Conservation (phyloP, 2,797 vertebrate genomes). For the Neosilurus hyrtlii region DNA sequence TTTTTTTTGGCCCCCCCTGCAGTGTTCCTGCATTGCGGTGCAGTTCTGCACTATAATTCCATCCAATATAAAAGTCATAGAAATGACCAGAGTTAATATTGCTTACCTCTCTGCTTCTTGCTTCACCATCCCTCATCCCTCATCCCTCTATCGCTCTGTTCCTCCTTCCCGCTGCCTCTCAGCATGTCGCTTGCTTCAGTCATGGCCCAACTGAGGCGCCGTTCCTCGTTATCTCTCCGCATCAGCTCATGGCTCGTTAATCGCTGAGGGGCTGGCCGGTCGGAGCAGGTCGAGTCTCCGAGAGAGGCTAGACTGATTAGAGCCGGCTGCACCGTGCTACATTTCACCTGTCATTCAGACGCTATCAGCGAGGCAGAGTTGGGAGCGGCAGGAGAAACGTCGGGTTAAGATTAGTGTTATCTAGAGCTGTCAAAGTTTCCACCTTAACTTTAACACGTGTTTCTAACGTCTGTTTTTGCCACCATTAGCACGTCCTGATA, state of each 20-base stretch:
- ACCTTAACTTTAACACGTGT: neutral
- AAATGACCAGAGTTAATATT: constrained; percentile 12
- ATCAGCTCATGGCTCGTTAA: constrained; percentile 57
- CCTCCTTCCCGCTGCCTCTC: constrained; percentile 37
- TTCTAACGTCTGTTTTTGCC: neutral
- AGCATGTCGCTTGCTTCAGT: constrained; percentile 39
- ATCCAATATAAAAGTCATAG: constrained; percentile 2
- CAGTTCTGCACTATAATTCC: neutral
- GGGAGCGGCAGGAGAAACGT: neutral
- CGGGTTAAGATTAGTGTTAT: constrained; percentile 20
- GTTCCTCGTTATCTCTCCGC: constrained; percentile 42
- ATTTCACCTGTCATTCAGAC: constrained; percentile 31
- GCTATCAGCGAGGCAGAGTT: neutral
- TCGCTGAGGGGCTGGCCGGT: constrained; percentile 66
- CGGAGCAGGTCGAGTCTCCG: constrained; percentile 45
- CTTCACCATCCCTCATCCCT: neutral
- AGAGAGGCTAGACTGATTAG: constrained; percentile 37
- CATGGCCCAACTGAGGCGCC: constrained; percentile 18
- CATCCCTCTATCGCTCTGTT: constrained; percentile 18
- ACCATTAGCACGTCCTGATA: neutral
- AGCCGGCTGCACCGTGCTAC: constrained; percentile 23
- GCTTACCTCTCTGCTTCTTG: constrained; percentile 3
- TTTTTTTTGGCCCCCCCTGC: neutral
- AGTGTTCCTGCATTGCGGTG: neutral
- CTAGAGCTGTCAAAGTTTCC: neutral